Base-by-base conservation (phyloP, 1,140 invertebrate species). In the Leptonema lineaticorne region DNA sequence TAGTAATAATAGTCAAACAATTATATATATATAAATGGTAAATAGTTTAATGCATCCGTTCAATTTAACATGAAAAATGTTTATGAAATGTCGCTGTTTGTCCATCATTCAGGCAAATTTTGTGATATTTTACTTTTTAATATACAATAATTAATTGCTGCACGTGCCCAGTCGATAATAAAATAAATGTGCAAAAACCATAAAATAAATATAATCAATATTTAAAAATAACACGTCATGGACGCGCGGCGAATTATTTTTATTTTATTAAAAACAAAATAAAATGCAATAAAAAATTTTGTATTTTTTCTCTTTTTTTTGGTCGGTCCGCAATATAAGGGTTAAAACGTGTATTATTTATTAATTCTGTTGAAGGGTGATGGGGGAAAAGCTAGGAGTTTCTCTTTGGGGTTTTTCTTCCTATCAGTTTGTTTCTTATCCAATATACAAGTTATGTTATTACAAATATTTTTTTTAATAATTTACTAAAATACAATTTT, bases 1-100 rank as follows among this genome's bases (percentile, higher is more conserved):
- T 59, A 59, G 20, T 59, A 62, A 62, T 62, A 62, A 72, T 72
- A 72, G 69, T 72, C 67, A 72, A 72, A 72, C 68, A 72, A 64
- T 69, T 67, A 69, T 72, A 45, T 68, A 69, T 69, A 71, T 71
- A 62, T 67, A 72, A 69, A 37, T 68, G 60, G 66, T 66, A 67
- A 67, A 41, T 66, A 66, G 58, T 62, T 66, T n/a, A n/a, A 66
- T 69, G 70, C 66, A 71, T 71, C 69, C 29, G 69, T 68, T 62
- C 27, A 26, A 28, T 41, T 30, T 64, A 68, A 71, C 56, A 70
- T 59, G 69, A 46, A 68, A 64, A 67, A 67, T n/a, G 64, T 58
- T 64, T 45, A 64, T 27, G 28, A 29, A 29, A 37, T 30, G 16
- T 6, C 16, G 59, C 18, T 18, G 3, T 53, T n/a, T 41, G 3